These are phyloP conservation scores for Mastomys natalensis DNA, from an alignment of 2,113 vertebrate species.

Conservation along the genomic window DNA sequence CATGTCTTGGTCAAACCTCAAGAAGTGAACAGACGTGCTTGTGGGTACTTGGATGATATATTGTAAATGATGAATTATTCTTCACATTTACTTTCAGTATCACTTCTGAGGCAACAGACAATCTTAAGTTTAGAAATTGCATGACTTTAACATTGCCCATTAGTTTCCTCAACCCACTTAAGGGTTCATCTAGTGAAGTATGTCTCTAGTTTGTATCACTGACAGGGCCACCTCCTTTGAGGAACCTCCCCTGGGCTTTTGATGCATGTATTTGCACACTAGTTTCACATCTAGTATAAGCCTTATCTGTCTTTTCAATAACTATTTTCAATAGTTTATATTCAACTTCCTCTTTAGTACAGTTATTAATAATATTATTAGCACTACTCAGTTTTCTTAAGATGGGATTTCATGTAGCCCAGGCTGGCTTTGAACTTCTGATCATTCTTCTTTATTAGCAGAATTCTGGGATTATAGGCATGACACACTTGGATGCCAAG, in stretches of 20 bases:
- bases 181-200: neutral
- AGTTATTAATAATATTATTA: neutral
- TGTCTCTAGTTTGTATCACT: neutral
- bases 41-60: neutral
- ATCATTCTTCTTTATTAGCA: neutral
- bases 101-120: neutral
- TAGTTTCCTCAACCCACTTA: neutral
- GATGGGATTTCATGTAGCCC: neutral
- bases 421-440: neutral
- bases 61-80: neutral
- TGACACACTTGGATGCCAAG: neutral
- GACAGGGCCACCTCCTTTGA: neutral
- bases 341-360: neutral
- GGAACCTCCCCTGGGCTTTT: neutral
- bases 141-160: neutral
- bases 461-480: neutral
- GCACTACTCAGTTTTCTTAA: neutral
- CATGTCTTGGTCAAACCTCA: neutral
- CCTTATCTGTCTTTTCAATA: neutral
- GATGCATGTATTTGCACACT: neutral
- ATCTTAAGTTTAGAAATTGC: neutral
- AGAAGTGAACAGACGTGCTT: neutral
- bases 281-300: neutral
- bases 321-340: neutral
- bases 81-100: neutral